Percentiles rank a stretch among this genome's conserved stretches.
phyloP scores from a whole-genome alignment of 1,140 invertebrate species.

The Drosophila ogumai region DNA sequence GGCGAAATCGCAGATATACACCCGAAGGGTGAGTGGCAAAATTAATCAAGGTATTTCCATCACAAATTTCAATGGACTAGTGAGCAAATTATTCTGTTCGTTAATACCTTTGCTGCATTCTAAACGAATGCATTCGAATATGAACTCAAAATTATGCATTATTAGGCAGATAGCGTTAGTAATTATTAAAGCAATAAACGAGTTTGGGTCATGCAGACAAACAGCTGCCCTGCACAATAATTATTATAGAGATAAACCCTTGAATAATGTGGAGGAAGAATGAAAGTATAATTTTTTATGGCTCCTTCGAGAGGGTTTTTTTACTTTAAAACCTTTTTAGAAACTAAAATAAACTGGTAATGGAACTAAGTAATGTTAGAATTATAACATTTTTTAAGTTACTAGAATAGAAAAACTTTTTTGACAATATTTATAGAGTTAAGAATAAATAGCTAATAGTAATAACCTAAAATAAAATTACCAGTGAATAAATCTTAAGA shows the following conservation, averaged over 20 bases:
- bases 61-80: constrained; percentile 25
- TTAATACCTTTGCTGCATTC: constrained; percentile 27
- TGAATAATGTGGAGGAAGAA: not conserved
- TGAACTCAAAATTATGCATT: constrained; percentile 57
- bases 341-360: too few species aligned
- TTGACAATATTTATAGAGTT: too few species aligned
- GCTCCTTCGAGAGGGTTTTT: not conserved
- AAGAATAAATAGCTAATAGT: too few species aligned
- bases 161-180: constrained; percentile 54
- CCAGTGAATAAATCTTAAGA: too few species aligned
- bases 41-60: constrained; percentile 46
- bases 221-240: constrained; percentile 1
- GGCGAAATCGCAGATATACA: constrained; percentile 1
- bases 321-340: not conserved
- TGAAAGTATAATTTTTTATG: not conserved
- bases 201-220: not conserved
- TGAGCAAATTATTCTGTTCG: constrained; percentile 40
- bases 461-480: too few species aligned
- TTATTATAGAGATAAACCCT: not conserved
- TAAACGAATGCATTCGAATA: constrained; percentile 51
- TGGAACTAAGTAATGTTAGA: too few species aligned
- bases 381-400: too few species aligned
- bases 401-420: too few species aligned
- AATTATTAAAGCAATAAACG: constrained; percentile 52
- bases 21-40: constrained; percentile 7